Conservation (phyloP, 2,113 vertebrate species). For the Bos javanicus region DNA sequence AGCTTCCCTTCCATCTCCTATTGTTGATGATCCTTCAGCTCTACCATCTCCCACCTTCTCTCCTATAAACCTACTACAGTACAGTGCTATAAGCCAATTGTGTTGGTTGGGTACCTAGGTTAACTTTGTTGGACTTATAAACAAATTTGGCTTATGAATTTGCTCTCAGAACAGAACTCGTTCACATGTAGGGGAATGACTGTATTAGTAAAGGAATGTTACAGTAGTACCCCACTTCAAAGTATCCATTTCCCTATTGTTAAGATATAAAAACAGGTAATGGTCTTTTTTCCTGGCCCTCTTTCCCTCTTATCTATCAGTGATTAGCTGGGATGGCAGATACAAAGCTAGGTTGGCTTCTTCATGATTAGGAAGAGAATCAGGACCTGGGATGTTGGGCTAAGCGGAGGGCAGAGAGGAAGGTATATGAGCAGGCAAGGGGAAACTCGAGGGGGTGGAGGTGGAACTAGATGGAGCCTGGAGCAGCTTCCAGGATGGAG, state of each 20-base stretch:
- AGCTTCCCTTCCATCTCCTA: background rate
- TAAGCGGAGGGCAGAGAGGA: background rate
- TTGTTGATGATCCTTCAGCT: background rate
- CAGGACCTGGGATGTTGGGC: fast-evolving
- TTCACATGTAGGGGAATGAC: background rate
- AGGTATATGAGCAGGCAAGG: no score
- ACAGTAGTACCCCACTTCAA: no score
- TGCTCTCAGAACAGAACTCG: background rate
- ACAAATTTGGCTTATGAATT: background rate
- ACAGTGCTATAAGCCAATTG: background rate
- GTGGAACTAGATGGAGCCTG: background rate
- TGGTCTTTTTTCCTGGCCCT: background rate
- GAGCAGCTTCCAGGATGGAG: background rate
- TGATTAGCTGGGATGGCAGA: background rate
- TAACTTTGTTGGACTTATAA: background rate
- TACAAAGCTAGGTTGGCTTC: background rate
- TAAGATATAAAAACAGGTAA: background rate
- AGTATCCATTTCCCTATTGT: background rate
- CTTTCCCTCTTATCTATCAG: background rate
- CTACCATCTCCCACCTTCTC: background rate
- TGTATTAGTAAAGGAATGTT: background rate
- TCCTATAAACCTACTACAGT: background rate
- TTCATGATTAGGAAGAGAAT: background rate
- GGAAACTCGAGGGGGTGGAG: background rate
- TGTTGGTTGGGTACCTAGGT: background rate